These are phyloP conservation scores for Australoheros scitulus DNA, from an alignment of 2,113 vertebrate species.

Conservation along the genomic window DNA sequence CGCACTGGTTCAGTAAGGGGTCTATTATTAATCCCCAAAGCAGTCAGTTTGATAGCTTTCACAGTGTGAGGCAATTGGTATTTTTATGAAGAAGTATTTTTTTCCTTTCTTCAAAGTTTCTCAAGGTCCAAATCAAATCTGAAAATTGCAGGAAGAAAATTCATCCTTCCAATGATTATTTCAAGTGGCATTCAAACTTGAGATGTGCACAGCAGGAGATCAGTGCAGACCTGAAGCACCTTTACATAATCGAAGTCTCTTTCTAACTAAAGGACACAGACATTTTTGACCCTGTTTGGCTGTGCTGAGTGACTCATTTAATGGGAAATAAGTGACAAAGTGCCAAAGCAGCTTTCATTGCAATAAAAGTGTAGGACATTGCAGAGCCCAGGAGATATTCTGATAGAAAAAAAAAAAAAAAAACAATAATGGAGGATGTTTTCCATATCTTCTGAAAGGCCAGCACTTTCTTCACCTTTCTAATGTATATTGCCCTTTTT, in stretches of 20 bases:
- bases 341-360: background rate
- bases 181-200: background rate
- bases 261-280: conserved; percentile 2
- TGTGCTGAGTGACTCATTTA: background rate
- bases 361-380: background rate
- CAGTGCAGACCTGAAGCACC: background rate
- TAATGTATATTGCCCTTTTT: conserved; percentile 9
- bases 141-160: background rate
- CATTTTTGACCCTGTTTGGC: background rate
- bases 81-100: conserved; percentile 3
- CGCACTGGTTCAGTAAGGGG: background rate
- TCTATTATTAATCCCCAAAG: background rate
- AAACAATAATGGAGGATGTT: background rate
- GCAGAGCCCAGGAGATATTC: background rate
- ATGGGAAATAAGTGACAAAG: background rate
- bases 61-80: background rate
- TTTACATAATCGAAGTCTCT: background rate
- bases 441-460: conserved; percentile 8
- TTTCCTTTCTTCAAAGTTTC: background rate
- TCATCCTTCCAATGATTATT: conserved; percentile 10
- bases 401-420: background rate
- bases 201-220: background rate
- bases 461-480: conserved; percentile 14
- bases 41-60: background rate
- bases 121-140: conserved; percentile 14